phyloP scores from a whole-genome alignment of 2,797 vertebrate genomes.

The Todus mexicanus region DNA sequence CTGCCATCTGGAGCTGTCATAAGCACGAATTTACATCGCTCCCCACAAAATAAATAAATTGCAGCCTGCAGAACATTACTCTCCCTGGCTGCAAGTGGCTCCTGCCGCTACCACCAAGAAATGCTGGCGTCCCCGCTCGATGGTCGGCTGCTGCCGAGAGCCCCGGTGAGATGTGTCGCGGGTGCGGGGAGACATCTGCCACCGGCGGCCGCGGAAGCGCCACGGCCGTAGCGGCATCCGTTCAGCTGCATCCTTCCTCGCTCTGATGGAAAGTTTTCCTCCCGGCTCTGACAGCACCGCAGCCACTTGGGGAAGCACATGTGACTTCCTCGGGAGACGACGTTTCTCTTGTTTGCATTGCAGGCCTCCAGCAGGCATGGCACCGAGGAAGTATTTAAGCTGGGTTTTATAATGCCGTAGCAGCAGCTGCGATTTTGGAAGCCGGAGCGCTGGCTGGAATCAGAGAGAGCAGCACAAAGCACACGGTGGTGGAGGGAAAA shows the following conservation, averaged over 20 bases:
- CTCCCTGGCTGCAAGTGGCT: not conserved
- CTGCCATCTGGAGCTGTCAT: conserved; percentile 58
- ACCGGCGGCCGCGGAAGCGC: too few species aligned
- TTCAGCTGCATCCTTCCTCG: not conserved
- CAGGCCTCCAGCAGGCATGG: conserved; percentile 40
- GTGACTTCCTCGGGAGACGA: conserved; percentile 1
- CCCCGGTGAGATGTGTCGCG: not conserved
- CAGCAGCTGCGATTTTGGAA: conserved; percentile 41
- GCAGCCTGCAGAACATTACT: not conserved
- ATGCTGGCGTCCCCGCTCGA: not conserved
- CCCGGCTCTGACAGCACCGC: not conserved
- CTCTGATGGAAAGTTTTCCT: conserved; percentile 38
- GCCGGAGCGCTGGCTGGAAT: not conserved
- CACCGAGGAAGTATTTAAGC: conserved; percentile 22
- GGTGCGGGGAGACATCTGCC: not conserved
- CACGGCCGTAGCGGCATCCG: not conserved
- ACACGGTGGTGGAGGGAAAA: not conserved
- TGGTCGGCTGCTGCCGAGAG: not conserved
- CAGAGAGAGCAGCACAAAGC: not conserved
- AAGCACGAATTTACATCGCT: not conserved
- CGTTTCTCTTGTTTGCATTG: conserved; percentile 20
- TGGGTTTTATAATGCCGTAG: not conserved
- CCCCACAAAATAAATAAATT: conserved; percentile 27
- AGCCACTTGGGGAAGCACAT: conserved; percentile 20
- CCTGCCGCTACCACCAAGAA: not conserved